Conservation (phyloP, 2,797 vertebrate genomes). For the Podarcis lilfordi region DNA sequence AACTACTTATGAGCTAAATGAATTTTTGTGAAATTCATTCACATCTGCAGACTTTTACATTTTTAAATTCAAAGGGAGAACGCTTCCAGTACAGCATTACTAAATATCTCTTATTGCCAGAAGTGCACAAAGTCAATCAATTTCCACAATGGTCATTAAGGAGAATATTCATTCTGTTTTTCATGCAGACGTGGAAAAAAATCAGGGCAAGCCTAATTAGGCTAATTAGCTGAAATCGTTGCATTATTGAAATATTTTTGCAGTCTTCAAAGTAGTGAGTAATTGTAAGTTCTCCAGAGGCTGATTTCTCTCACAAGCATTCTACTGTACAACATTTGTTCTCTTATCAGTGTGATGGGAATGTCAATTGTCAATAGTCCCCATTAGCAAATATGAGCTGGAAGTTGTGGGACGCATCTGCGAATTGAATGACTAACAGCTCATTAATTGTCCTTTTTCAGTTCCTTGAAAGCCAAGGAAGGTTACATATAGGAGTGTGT, state of each 20-base stretch:
- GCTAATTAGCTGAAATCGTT: conserved; percentile 43
- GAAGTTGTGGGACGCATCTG: neutral
- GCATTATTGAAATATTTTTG: conserved; percentile 46
- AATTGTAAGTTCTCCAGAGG: conserved; percentile 6
- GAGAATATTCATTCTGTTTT: neutral
- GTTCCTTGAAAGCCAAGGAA: neutral
- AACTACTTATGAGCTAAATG: neutral
- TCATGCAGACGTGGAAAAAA: neutral
- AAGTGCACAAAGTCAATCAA: neutral
- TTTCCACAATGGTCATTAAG: neutral
- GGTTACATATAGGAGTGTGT: neutral
- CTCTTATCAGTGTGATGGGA: neutral
- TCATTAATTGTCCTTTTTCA: neutral
- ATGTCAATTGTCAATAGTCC: neutral
- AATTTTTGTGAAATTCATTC: neutral
- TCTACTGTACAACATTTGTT: neutral
- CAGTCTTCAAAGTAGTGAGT: conserved; percentile 11
- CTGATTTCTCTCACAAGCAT: neutral
- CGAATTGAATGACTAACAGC: neutral
- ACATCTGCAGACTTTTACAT: neutral
- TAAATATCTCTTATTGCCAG: neutral
- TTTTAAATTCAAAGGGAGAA: neutral
- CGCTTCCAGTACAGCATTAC: neutral
- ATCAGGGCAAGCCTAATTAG: neutral
- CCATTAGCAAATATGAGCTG: neutral